Conservation (phyloP, 2,888 invertebrate genomes). For the Hetaerina titia region DNA sequence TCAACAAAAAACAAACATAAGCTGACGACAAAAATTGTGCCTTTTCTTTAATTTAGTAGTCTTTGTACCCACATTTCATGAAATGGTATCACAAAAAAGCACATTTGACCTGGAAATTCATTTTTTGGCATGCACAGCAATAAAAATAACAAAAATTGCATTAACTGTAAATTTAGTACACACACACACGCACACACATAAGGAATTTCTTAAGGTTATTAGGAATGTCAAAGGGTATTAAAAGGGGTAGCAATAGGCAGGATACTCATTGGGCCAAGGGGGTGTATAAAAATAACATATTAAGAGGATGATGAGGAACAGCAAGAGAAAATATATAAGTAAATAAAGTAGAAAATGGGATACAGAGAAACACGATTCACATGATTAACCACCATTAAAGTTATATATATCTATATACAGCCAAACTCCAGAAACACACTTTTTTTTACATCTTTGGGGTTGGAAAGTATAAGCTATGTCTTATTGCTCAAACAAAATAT, state of each 20-base stretch:
- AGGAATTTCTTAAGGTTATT: conserved; percentile 1
- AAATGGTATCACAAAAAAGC: conserved; percentile 48
- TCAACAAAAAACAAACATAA: conserved; percentile 37
- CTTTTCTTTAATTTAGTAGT: conserved; percentile 37
- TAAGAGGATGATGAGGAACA: conserved; percentile 33
- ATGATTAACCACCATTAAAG: conserved; percentile 62
- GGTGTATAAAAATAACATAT: conserved; percentile 53
- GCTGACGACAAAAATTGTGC: conserved; percentile 28
- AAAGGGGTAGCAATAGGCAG: not conserved
- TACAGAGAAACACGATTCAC: conserved; percentile 62
- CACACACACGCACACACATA: not conserved
- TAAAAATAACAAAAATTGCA: conserved; percentile 50
- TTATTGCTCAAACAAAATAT: conserved; percentile 67
- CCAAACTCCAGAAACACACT: conserved; percentile 59
- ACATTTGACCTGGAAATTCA: conserved; percentile 41
- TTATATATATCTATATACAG: conserved; percentile 56
- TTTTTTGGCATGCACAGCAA: conserved; percentile 46
- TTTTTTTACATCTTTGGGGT: conserved; percentile 65
- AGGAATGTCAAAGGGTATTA: conserved; percentile 60
- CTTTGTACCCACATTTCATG: conserved; percentile 38
- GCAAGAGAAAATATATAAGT: conserved; percentile 19
- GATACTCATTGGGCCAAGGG: conserved; percentile 12
- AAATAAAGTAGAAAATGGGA: conserved; percentile 41
- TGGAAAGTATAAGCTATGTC: conserved; percentile 56
- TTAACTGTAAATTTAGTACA: conserved; percentile 39